Conservation (phyloP, 2,113 vertebrate species). For the Aegotheles bennettii region DNA sequence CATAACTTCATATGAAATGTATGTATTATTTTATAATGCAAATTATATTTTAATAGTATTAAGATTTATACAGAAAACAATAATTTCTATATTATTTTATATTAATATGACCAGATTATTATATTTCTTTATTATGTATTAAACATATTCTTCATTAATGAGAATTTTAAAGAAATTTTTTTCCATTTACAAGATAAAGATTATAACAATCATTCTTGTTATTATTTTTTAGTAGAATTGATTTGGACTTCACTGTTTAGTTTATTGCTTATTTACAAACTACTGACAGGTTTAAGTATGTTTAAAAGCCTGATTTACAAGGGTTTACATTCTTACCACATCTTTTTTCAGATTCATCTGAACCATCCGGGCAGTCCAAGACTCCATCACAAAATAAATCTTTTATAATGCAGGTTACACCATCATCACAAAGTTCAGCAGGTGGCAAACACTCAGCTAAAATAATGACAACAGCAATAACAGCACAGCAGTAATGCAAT, state of each 20-base stretch:
- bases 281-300: neutral
- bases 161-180: neutral
- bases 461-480: slow-evolving; percentile 19
- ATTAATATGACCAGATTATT: neutral
- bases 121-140: neutral
- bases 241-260: neutral
- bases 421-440: slow-evolving; percentile 64
- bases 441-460: slow-evolving; percentile 53
- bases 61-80: neutral
- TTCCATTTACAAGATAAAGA: neutral
- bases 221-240: neutral
- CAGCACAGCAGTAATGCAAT: neutral
- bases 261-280: neutral
- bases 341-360: slow-evolving; percentile 69
- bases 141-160: neutral
- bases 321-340: slow-evolving; percentile 72
- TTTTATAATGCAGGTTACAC: slow-evolving; percentile 48
- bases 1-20: neutral
- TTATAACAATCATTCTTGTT: neutral
- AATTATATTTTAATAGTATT: neutral
- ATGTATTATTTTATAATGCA: neutral
- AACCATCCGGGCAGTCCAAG: slow-evolving; percentile 69
- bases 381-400: slow-evolving; percentile 78
- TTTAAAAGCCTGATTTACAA: neutral
- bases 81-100: neutral